These are phyloP conservation scores for Silurus lanzhouensis DNA, from an alignment of 2,797 vertebrate species.

Conservation along the genomic window DNA sequence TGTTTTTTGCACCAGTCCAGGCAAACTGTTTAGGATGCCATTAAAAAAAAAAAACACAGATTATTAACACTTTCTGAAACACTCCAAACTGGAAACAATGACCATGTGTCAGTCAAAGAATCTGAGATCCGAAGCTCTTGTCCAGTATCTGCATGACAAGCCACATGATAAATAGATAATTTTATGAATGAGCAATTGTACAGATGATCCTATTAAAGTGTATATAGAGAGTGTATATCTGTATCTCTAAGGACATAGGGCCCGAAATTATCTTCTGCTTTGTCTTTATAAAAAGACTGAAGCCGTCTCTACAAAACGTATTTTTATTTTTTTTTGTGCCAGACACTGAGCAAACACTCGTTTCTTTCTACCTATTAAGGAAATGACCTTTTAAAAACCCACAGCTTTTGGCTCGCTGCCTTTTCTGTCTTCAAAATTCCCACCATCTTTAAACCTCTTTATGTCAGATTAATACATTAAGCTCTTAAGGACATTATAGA, in stretches of 20 bases:
- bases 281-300: background rate
- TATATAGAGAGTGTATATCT: background rate
- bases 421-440: background rate
- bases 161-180: background rate
- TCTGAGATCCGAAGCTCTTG: background rate
- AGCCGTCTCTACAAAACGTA: no score
- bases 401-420: background rate
- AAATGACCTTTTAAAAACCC: conserved; percentile 1
- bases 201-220: background rate
- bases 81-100: background rate
- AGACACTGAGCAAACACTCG: background rate
- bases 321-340: background rate
- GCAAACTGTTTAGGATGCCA: background rate
- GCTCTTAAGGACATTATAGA: background rate
- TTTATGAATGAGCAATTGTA: no score
- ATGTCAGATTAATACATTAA: background rate
- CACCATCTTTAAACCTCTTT: background rate
- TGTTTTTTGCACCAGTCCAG: background rate
- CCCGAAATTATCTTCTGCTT: background rate
- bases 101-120: background rate
- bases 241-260: background rate
- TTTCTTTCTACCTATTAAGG: background rate
- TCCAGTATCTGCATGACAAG: no score
- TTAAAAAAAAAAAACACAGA: background rate
- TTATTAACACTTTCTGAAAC: background rate